Evolutionary conservation across 2,888 invertebrate genomes (phyloP).

Genomic region (Archips xylosteana): DNA sequence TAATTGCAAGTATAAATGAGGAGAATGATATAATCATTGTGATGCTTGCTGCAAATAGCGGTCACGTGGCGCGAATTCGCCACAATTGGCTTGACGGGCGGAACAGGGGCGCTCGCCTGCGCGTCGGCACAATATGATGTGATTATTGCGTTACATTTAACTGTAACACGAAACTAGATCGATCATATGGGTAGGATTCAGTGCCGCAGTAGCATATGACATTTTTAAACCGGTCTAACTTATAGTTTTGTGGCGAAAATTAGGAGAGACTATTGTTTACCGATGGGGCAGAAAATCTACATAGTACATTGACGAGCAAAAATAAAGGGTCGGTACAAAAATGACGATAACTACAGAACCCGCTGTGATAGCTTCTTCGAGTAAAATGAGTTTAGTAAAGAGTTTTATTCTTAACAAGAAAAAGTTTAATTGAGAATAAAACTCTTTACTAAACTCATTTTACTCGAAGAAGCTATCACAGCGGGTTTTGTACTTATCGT

Average conservation of each 20-base stretch:
- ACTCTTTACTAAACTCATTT: too few relatives aligned
- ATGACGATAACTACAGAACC: too few relatives aligned
- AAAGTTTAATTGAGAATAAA: too few relatives aligned
- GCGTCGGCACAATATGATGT: slow-evolving; percentile 71
- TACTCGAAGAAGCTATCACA: too few relatives aligned
- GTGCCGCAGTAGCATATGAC: background rate
- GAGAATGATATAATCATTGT: slow-evolving; percentile 69
- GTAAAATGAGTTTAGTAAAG: too few relatives aligned
- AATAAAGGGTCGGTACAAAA: too few relatives aligned
- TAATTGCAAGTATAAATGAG: slow-evolving; percentile 79
- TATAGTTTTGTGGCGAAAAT: background rate
- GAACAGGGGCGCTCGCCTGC: slow-evolving; percentile 63
- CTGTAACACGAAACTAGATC: slow-evolving; percentile 61
- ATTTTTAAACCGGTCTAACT: background rate
- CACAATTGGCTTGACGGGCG: slow-evolving; percentile 72
- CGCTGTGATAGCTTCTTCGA: too few relatives aligned
- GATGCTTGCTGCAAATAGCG: slow-evolving; percentile 77
- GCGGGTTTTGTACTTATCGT: too few relatives aligned
- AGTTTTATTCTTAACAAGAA: too few relatives aligned
- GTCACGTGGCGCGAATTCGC: slow-evolving; percentile 80
- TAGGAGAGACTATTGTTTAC: too few relatives aligned
- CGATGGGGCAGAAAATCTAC: too few relatives aligned
- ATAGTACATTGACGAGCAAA: too few relatives aligned
- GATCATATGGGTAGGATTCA: slow-evolving; percentile 43
- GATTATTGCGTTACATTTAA: slow-evolving; percentile 75